These are phyloP conservation scores for Chrysogorgia sp. DNA, from an alignment of 92 coral and sea anemone species.

Conservation along the genomic window DNA sequence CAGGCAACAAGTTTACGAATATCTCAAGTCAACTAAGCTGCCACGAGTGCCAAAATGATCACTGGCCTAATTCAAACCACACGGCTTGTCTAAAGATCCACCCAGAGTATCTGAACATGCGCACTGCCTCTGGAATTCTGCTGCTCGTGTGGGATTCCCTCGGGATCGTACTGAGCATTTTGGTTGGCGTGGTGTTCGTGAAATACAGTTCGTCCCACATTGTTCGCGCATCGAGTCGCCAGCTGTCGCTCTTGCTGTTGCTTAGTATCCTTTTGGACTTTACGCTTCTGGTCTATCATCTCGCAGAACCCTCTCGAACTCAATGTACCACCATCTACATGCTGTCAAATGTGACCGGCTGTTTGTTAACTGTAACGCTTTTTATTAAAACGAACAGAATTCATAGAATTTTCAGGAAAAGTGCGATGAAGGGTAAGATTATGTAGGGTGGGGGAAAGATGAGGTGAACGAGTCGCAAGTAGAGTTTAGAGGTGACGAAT, in stretches of 20 bases:
- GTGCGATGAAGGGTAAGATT: slow-evolving; percentile 60
- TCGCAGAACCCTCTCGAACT: not conserved
- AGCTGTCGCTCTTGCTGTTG: slow-evolving; percentile 76
- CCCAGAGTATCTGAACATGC: slow-evolving; percentile 71
- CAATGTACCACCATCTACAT: slow-evolving; percentile 4
- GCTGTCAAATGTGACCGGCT: slow-evolving; percentile 60
- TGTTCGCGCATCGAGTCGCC: slow-evolving; percentile 86
- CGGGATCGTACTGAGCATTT: slow-evolving; percentile 61
- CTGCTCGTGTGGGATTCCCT: slow-evolving; percentile 20
- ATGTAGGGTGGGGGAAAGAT: not conserved
- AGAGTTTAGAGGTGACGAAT: too few species aligned
- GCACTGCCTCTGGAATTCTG: slow-evolving; percentile 58
- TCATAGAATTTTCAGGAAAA: slow-evolving; percentile 82
- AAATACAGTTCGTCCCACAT: slow-evolving; percentile 79
- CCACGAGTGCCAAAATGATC: slow-evolving; percentile 69
- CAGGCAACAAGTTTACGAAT: slow-evolving; percentile 67
- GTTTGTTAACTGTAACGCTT: slow-evolving; percentile 76
- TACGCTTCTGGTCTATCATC: not conserved
- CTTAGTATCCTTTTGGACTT: slow-evolving; percentile 81
- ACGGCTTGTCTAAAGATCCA: slow-evolving; percentile 69
- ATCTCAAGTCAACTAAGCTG: slow-evolving; percentile 70
- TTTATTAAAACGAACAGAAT: slow-evolving; percentile 87
- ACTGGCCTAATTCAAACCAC: slow-evolving; percentile 68
- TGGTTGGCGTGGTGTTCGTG: slow-evolving; percentile 64
- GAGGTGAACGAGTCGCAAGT: too few species aligned